Evolutionary conservation across 1,140 invertebrate genomes (phyloP).

Genomic region (Heliconius eleuchia): DNA sequence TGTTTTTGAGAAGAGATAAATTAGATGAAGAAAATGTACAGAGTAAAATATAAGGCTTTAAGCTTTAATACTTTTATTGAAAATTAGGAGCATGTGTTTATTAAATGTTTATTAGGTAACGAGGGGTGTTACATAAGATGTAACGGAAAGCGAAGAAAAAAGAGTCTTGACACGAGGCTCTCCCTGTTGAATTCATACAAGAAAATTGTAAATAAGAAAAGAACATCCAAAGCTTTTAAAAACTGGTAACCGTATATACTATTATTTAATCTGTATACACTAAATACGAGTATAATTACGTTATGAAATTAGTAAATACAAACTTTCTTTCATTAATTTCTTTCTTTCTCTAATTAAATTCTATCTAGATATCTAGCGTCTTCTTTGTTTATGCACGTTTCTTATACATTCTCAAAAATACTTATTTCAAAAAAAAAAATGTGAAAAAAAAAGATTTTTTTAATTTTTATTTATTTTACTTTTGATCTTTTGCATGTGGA

Average conservation of each 20-base stretch:
- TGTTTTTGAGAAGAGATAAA: not conserved
- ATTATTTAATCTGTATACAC: too few relatives aligned
- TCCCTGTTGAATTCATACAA: too few relatives aligned
- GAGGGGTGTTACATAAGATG: too few relatives aligned
- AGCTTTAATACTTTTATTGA: not conserved
- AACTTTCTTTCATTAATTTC: not conserved
- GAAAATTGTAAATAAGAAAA: too few relatives aligned
- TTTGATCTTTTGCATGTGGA: not conserved
- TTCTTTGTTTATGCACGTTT: not conserved
- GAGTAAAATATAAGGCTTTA: too few relatives aligned
- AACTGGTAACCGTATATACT: too few relatives aligned
- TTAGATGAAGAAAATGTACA: not conserved
- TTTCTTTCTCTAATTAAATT: not conserved
- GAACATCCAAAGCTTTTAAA: too few relatives aligned
- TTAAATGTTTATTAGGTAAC: too few relatives aligned
- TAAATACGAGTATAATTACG: too few relatives aligned
- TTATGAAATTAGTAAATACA: not conserved
- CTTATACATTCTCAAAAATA: not conserved
- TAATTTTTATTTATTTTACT: not conserved
- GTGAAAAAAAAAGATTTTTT: not conserved
- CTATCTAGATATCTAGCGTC: not conserved
- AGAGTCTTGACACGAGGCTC: too few relatives aligned
- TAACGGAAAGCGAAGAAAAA: too few relatives aligned
- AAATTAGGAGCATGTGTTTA: too few relatives aligned
- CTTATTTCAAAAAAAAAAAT: not conserved